Evolutionary conservation across 2,113 vertebrate species (phyloP).

Genomic region (Plectropomus leopardus): DNA sequence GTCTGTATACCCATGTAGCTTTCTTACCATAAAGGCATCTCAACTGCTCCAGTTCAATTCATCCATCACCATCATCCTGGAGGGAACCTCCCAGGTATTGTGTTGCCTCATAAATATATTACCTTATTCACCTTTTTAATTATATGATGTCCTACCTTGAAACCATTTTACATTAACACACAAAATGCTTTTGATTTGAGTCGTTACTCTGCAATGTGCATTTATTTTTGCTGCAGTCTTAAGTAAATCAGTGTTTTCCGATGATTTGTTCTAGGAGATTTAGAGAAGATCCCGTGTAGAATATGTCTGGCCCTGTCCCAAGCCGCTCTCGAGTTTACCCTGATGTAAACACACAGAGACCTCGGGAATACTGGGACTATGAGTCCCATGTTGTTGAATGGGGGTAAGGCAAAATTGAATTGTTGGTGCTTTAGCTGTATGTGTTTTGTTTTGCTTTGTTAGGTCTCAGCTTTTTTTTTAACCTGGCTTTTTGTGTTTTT

Average conservation of each 20-base stretch:
- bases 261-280: slow-evolving; percentile 73
- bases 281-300: slow-evolving; percentile 80
- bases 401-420: slow-evolving; percentile 80
- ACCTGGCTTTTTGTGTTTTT: not conserved
- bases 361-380: slow-evolving; percentile 90
- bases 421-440: slow-evolving; percentile 1
- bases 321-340: slow-evolving; percentile 91
- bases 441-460: not conserved
- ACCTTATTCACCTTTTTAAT: not conserved
- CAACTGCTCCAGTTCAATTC: slow-evolving; percentile 66
- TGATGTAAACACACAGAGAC: slow-evolving; percentile 91
- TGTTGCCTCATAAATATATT: not conserved
- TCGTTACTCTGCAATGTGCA: not conserved
- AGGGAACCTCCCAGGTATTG: slow-evolving; percentile 83
- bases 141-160: too few species aligned
- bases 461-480: not conserved
- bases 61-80: slow-evolving; percentile 80
- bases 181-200: not conserved
- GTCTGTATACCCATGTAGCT: slow-evolving; percentile 60
- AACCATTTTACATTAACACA: not conserved
- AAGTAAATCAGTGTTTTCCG: not conserved
- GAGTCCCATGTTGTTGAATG: slow-evolving; percentile 91
- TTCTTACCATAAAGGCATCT: slow-evolving; percentile 76
- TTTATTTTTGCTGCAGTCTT: not conserved
- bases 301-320: slow-evolving; percentile 90